Evolutionary conservation across 2,797 vertebrate species (phyloP).

Genomic region (Choloepus didactylus): DNA sequence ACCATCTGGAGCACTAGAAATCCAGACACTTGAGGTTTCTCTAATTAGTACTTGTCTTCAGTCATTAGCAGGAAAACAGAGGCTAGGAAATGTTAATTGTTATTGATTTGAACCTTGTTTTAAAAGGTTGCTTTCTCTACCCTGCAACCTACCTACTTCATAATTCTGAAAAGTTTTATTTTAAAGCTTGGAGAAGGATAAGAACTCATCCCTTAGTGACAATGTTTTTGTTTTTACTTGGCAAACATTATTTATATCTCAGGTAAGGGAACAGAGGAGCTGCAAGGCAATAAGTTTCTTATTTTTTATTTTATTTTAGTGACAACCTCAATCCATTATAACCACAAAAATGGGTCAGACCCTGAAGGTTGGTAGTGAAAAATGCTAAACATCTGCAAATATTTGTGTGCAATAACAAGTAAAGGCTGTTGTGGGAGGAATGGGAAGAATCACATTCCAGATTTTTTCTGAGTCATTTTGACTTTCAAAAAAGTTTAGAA

Average conservation of each 20-base stretch:
- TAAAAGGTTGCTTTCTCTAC: constrained; percentile 65
- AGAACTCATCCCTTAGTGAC: neutral
- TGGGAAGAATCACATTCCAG: neutral
- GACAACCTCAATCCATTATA: constrained; percentile 16
- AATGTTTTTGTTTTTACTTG: constrained; percentile 42
- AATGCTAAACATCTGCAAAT: neutral
- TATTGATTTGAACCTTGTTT: constrained; percentile 78
- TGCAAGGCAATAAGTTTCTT: neutral
- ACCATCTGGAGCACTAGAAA: constrained; percentile 73
- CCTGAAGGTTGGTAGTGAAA: neutral
- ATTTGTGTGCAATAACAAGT: neutral
- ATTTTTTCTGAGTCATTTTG: constrained; percentile 44
- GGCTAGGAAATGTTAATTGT: constrained; percentile 74
- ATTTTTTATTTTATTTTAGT: constrained; percentile 57
- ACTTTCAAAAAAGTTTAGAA: constrained; percentile 19
- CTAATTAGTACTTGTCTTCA: constrained; percentile 82
- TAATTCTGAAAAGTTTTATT: constrained; percentile 58
- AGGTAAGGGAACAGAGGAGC: constrained; percentile 45
- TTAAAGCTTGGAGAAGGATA: constrained; percentile 18
- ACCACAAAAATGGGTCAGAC: neutral
- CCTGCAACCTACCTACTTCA: neutral
- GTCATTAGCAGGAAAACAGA: constrained; percentile 79
- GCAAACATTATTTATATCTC: constrained; percentile 67
- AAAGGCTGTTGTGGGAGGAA: neutral
- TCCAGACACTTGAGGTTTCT: constrained; percentile 65